A percentile compares a stretch with the other conserved stretches of the same genome.
Conservation (phyloP, 2,797 vertebrate genomes). For the Corythornis leucogaster region DNA sequence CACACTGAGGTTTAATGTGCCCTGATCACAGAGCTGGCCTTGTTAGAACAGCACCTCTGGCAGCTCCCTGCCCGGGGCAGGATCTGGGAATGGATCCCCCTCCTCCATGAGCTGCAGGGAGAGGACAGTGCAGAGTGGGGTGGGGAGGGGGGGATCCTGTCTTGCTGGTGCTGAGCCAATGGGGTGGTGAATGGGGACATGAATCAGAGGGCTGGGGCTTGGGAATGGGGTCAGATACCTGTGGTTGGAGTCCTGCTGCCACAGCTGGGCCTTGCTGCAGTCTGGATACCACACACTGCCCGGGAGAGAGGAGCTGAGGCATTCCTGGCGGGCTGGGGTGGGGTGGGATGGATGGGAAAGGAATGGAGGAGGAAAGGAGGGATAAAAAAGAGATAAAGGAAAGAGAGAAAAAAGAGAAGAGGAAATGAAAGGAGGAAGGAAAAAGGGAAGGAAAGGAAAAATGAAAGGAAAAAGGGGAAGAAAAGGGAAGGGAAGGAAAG, state of each 20-base stretch:
- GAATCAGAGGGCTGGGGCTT: constrained; percentile 5
- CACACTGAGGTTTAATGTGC: constrained; percentile 38
- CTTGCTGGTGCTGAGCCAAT: neutral
- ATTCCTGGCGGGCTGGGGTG: neutral
- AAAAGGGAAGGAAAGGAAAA: too few species aligned
- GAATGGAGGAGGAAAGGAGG: too few species aligned
- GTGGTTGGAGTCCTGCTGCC: constrained; percentile 38
- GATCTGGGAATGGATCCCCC: neutral
- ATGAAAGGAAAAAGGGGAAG: too few species aligned
- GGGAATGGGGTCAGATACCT: constrained; percentile 58
- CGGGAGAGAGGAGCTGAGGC: neutral
- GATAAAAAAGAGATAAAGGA: too few species aligned
- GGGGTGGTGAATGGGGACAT: constrained; percentile 8
- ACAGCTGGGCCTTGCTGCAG: neutral
- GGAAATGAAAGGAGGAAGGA: too few species aligned
- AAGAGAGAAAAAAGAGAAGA: too few species aligned
- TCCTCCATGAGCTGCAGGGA: neutral
- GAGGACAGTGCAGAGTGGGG: neutral
- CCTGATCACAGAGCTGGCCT: constrained; percentile 13
- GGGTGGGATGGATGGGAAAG: too few species aligned
- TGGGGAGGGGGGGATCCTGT: too few species aligned
- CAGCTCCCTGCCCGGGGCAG: neutral
- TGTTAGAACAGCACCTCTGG: constrained; percentile 15
- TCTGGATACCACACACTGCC: neutral
- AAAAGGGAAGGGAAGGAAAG: too few species aligned